These are phyloP conservation scores for Solea senegalensis DNA, from an alignment of 2,113 vertebrate genomes.

Conservation along the genomic window DNA sequence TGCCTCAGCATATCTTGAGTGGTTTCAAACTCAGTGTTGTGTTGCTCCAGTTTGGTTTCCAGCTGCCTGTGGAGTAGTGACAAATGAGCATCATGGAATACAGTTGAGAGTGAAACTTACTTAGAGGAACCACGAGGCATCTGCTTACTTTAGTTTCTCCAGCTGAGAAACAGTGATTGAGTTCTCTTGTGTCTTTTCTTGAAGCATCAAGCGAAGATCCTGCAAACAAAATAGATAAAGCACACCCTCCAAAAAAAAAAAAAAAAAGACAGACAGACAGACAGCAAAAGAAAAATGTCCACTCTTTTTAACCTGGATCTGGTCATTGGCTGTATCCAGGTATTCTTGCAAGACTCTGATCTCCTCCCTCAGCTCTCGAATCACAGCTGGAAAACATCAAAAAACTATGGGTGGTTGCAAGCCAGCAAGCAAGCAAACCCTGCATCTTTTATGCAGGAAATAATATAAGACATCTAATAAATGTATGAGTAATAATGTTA, in stretches of 20 bases:
- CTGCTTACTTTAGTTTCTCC: conserved; percentile 84
- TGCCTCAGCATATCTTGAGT: conserved; percentile 75
- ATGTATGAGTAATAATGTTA: neutral
- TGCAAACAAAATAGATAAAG: conserved; percentile 33
- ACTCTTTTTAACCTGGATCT: conserved; percentile 78
- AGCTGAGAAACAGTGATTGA: conserved; percentile 76
- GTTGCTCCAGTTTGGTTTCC: conserved; percentile 80
- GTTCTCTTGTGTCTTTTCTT: conserved; percentile 82
- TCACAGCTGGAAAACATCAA: conserved; percentile 65
- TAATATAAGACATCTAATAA: too few species aligned
- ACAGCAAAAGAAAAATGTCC: neutral
- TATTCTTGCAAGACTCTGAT: conserved; percentile 74
- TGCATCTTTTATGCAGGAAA: too few species aligned
- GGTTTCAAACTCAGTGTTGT: conserved; percentile 70
- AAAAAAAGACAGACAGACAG: too few species aligned
- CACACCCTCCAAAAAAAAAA: neutral
- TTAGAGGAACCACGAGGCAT: neutral
- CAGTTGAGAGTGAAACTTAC: neutral
- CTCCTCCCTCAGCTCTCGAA: conserved; percentile 78
- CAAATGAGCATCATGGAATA: neutral
- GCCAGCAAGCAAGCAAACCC: neutral
- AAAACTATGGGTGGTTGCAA: neutral
- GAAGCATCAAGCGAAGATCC: conserved; percentile 72
- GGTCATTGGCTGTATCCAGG: conserved; percentile 80
- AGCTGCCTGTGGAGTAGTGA: conserved; percentile 75